Conservation (phyloP, 2,888 invertebrate genomes). For the Panorpa germanica region DNA sequence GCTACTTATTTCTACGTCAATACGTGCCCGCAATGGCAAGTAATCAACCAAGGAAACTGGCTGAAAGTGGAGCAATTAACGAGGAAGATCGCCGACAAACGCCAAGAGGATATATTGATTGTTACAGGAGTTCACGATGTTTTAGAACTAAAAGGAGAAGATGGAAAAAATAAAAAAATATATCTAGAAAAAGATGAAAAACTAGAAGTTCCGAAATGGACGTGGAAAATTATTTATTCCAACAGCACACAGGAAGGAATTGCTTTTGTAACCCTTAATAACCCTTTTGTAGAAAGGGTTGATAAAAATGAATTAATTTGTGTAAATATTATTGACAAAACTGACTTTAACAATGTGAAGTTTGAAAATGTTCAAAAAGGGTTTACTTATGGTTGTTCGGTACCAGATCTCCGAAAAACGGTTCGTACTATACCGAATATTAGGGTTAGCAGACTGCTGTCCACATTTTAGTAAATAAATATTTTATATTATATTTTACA, state of each 20-base stretch:
- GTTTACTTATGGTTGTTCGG: slow-evolving; percentile 14
- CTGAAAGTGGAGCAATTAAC: slow-evolving; percentile 24
- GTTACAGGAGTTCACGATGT: slow-evolving; percentile 26
- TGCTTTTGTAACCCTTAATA: slow-evolving; percentile 30
- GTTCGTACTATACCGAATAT: slow-evolving; percentile 11
- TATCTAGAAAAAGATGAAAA: slow-evolving; percentile 20
- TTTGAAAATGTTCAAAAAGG: slow-evolving; percentile 12
- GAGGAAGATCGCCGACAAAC: slow-evolving; percentile 20
- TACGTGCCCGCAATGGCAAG: slow-evolving; percentile 29
- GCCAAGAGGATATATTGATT: slow-evolving; percentile 20
- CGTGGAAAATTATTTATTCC: slow-evolving; percentile 27
- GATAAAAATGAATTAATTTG: too few relatives aligned
- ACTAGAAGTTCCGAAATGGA: slow-evolving; percentile 25
- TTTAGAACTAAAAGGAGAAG: slow-evolving; percentile 21
- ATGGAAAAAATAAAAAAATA: slow-evolving; percentile 18
- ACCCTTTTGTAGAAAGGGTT: too few relatives aligned
- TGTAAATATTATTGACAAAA: too few relatives aligned
- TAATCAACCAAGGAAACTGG: slow-evolving; percentile 31
- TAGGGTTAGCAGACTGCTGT: too few relatives aligned
- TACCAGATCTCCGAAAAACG: slow-evolving; percentile 11
- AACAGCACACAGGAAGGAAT: slow-evolving; percentile 21
- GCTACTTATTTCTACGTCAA: slow-evolving; percentile 31
- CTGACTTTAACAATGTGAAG: too few relatives aligned
- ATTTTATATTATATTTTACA: too few relatives aligned
- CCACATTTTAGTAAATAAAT: too few relatives aligned